These are phyloP conservation scores for Myiothlypis coronata DNA, from an alignment of 2,797 vertebrate genomes.

Conservation along the genomic window DNA sequence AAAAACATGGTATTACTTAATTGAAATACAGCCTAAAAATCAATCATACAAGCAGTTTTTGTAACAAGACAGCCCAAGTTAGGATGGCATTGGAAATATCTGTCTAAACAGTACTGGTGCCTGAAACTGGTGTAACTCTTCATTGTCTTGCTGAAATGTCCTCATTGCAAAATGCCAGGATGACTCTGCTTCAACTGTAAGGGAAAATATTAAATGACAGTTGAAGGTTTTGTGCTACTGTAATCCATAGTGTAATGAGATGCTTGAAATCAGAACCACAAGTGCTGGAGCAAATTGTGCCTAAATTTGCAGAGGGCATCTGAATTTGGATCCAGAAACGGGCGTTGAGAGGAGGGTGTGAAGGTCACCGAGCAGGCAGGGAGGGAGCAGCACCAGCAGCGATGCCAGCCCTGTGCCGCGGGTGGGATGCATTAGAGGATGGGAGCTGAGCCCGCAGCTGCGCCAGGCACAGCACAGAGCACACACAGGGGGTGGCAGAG, in stretches of 20 bases:
- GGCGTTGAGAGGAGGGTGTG: accelerated
- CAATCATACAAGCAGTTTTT: neutral
- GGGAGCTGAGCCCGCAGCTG: accelerated
- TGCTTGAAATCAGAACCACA: neutral
- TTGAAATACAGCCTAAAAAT: neutral
- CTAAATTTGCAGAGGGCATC: neutral
- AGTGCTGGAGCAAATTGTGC: neutral
- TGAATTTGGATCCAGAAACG: accelerated
- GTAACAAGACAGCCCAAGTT: neutral
- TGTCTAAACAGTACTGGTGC: neutral
- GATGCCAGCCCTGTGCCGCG: accelerated
- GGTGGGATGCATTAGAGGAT: accelerated
- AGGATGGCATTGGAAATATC: neutral
- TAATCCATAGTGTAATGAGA: neutral
- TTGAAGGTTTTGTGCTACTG: neutral
- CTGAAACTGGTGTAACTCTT: neutral
- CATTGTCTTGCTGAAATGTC: neutral
- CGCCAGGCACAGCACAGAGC: no score
- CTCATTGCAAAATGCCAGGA: slow-evolving; percentile 12
- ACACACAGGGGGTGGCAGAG: no score
- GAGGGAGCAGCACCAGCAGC: neutral
- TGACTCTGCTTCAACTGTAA: slow-evolving; percentile 33
- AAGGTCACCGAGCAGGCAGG: neutral
- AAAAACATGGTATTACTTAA: neutral
- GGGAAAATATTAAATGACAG: neutral